Percentiles rank a stretch among this genome's conserved stretches.
These are phyloP conservation scores for Trachurus trachurus DNA, from an alignment of 2,797 vertebrate species.

Conservation along the genomic window DNA sequence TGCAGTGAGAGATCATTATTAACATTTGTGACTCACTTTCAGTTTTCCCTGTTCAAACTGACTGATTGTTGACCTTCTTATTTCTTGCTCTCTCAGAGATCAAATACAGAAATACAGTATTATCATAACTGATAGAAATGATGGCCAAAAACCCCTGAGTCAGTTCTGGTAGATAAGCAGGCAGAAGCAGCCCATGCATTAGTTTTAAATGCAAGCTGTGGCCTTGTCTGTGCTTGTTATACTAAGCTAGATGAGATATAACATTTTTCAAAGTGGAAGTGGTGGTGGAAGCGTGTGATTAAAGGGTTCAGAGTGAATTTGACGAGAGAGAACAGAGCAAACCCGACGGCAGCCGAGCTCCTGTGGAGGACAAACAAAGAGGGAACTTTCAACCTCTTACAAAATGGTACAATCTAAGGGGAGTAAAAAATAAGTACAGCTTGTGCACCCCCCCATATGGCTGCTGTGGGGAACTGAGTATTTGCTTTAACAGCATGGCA, in stretches of 20 bases:
- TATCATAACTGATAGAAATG: not conserved
- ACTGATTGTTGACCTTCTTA: not conserved
- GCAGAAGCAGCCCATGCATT: not conserved
- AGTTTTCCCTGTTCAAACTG: not conserved
- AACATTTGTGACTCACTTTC: not conserved
- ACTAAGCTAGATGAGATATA: not conserved
- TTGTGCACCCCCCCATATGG: slow-evolving; percentile 34
- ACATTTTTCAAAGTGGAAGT: slow-evolving; percentile 12
- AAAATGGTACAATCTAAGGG: slow-evolving; percentile 47
- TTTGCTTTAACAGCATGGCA: slow-evolving; percentile 67
- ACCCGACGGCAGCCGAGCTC: slow-evolving; percentile 20
- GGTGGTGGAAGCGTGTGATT: not conserved
- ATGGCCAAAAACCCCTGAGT: not conserved
- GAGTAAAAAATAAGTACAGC: slow-evolving; percentile 40
- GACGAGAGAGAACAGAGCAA: slow-evolving; percentile 21
- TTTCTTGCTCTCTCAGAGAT: not conserved
- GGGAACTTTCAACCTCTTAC: slow-evolving; percentile 45
- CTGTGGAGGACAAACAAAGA: slow-evolving; percentile 45
- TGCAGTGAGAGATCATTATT: not conserved
- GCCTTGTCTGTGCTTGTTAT: not conserved
- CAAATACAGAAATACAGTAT: not conserved
- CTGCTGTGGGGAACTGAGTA: slow-evolving; percentile 51
- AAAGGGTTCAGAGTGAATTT: slow-evolving; percentile 15
- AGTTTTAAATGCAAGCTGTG: not conserved
- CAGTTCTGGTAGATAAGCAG: not conserved